phyloP scores from a whole-genome alignment of 2,888 invertebrate genomes.

The Sarcophaga variegata region DNA sequence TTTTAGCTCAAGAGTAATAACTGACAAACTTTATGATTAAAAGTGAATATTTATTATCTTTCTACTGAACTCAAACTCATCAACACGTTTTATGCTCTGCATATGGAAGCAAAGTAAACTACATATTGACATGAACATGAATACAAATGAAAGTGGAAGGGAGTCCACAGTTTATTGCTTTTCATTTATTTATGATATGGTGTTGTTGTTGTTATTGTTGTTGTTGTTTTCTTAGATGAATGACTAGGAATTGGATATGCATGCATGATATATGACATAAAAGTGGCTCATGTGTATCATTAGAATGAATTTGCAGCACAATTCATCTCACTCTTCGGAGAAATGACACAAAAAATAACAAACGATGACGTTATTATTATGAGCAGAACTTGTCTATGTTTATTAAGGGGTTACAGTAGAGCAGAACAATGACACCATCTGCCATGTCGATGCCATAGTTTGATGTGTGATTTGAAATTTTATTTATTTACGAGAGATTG shows the following conservation, averaged over 20 bases:
- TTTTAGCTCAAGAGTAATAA: too few species aligned
- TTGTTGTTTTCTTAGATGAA: background rate
- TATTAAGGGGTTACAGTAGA: too few species aligned
- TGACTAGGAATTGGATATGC: background rate
- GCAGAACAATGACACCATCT: too few species aligned
- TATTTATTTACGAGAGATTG: too few species aligned
- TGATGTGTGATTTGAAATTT: too few species aligned
- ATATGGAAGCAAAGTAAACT: too few species aligned
- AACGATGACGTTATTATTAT: background rate
- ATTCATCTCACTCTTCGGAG: slow-evolving; percentile 46
- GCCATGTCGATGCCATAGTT: too few species aligned
- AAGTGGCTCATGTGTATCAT: slow-evolving; percentile 47
- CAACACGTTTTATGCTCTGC: background rate
- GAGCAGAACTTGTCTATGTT: too few species aligned
- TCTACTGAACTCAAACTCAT: background rate
- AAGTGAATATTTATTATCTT: slow-evolving; percentile 10
- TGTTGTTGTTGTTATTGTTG: background rate
- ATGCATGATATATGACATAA: slow-evolving; percentile 39
- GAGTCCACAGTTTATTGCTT: too few species aligned
- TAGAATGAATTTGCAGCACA: slow-evolving; percentile 39
- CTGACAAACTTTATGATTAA: background rate
- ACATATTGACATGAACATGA: too few species aligned
- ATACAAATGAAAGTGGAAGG: too few species aligned
- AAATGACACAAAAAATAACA: slow-evolving; percentile 43
- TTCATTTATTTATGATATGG: too few species aligned